Base-by-base conservation (phyloP, 2,888 invertebrate species). In the Suillia variegata region DNA sequence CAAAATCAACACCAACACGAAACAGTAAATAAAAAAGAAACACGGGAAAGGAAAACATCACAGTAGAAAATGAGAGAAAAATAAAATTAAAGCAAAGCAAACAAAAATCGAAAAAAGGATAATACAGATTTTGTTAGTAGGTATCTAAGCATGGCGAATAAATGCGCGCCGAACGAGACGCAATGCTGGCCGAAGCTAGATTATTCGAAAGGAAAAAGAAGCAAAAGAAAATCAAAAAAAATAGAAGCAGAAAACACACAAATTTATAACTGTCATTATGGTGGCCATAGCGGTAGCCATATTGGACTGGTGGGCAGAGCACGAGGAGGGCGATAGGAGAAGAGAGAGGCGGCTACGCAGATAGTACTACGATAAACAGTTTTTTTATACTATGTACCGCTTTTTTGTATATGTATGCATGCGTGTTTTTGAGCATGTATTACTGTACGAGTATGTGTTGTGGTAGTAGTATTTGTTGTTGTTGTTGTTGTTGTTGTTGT, bases 121-220 rank as follows among this genome's bases (percentile, higher is more conserved):
- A 64, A 64, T 65, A 61, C 63, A 61, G 63, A 62, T 64, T 61
- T 58, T 54, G 56, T 53, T 55, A 58, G 56, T 24, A 24, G 18
- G 26, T 34, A 45, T 31, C 34, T 17, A 33, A 34, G 33, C 38
- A 13, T 38, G n/a, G 45, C 3, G 45, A 5, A 38, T n/a, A n/a
- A n/a, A n/a, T 4, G 18, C 45, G 45, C 17, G 4, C 3, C 17
- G 20, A 45, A 20, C 20, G 48, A 53, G n/a, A n/a, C n/a, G 57
- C 56, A 38, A 57, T n/a, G n/a, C 45, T 49, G 56, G 55, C 17
- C 8, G 18, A 45, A 45, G 45, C 45, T 13, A 4, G 12, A 18
- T 17, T 18, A 20, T n/a, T 5, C 45, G 6, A 20, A 38, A 17
- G 45, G 6, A 45, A 18, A 20, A 17, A 20, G 45, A 18, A 45